Conservation (phyloP, 2,113 vertebrate species). For the Otis tarda region DNA sequence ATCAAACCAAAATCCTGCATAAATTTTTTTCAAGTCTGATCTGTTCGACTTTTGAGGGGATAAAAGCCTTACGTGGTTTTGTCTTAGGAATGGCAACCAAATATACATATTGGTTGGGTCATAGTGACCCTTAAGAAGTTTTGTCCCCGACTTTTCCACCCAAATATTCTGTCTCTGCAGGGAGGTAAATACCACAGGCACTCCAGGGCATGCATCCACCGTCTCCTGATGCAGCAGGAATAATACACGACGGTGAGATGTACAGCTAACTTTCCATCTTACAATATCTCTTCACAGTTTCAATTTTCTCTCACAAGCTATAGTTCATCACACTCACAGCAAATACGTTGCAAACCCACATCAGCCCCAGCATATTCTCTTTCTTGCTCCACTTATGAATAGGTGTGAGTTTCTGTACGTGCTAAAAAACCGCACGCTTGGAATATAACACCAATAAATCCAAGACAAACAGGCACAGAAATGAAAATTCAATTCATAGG, state of each 20-base stretch:
- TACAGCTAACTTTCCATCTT: background rate
- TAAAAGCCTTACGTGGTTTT: background rate
- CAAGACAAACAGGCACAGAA: background rate
- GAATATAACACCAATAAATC: background rate
- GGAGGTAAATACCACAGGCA: background rate
- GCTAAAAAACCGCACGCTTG: background rate
- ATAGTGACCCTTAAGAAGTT: background rate
- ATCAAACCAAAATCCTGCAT: background rate
- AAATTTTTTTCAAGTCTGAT: background rate
- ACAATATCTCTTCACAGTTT: background rate
- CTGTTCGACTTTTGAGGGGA: background rate
- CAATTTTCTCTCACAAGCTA: background rate
- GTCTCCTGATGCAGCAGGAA: background rate
- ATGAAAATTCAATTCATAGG: background rate
- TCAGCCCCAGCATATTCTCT: background rate
- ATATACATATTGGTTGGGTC: background rate
- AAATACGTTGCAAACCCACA: rapidly evolving
- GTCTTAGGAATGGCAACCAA: background rate
- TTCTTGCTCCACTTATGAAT: background rate
- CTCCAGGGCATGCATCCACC: background rate
- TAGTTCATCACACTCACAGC: background rate
- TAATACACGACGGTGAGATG: rapidly evolving
- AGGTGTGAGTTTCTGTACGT: background rate
- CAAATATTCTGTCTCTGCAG: background rate
- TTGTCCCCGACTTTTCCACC: background rate